Percentiles rank a stretch among this genome's conserved stretches.
Conservation (phyloP, 2,113 vertebrate species). For the Aramus guarauna region DNA sequence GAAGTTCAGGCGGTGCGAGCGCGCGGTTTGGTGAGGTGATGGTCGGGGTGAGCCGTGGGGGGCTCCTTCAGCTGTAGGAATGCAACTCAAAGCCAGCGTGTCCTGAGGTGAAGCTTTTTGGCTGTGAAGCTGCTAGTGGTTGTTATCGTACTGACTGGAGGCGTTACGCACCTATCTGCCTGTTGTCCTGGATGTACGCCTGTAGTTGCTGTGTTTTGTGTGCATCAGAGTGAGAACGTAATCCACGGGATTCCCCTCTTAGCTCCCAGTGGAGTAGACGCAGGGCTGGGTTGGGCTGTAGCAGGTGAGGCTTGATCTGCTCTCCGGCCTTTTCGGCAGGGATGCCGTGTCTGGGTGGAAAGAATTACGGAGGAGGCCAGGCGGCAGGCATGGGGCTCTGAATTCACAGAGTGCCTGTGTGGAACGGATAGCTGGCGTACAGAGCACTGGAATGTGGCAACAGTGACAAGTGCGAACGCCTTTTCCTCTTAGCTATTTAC, state of each 20-base stretch:
- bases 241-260: not conserved
- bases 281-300: not conserved
- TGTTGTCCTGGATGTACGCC: not conserved
- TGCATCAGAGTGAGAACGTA: accelerated
- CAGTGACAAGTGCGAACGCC: not conserved
- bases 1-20: accelerated
- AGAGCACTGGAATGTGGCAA: not conserved
- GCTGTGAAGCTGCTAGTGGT: not conserved
- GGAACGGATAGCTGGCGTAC: not conserved
- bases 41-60: not conserved
- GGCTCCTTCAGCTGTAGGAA: not conserved
- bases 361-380: not conserved
- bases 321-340: not conserved
- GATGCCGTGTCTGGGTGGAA: not conserved
- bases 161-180: not conserved
- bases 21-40: no score
- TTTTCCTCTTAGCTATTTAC: not conserved
- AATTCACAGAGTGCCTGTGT: accelerated
- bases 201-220: not conserved
- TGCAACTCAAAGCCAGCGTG: not conserved
- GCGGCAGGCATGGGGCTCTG: not conserved
- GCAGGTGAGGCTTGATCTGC: not conserved
- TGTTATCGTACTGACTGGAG: not conserved
- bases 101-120: not conserved
- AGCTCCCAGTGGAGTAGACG: not conserved